These are phyloP conservation scores for Synergus itoensis DNA, from an alignment of 2,888 invertebrate genomes.

Conservation along the genomic window DNA sequence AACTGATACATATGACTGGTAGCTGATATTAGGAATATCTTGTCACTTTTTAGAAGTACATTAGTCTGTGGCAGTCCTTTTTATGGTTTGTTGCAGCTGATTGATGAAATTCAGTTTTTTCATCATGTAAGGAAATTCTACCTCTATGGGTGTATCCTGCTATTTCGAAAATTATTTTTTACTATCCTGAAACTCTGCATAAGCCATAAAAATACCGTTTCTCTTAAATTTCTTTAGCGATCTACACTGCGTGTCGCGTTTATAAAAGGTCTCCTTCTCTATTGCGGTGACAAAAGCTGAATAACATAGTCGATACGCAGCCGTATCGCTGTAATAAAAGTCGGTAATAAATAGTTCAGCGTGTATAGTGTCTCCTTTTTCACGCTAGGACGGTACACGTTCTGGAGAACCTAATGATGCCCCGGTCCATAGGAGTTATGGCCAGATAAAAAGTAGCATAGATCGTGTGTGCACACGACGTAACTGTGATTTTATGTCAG, in stretches of 20 bases:
- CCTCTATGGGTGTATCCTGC: no score
- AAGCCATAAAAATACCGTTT: neutral
- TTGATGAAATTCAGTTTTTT: neutral
- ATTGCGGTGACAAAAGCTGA: neutral
- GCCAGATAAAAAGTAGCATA: neutral
- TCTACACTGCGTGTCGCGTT: neutral
- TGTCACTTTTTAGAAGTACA: no score
- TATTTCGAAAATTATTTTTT: neutral
- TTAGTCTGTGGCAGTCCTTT: no score
- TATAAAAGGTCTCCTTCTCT: neutral
- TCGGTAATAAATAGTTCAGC: neutral
- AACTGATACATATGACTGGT: no score
- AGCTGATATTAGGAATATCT: no score
- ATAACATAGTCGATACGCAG: constrained; percentile 5
- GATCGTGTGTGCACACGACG: neutral
- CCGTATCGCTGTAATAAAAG: neutral
- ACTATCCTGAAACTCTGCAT: neutral
- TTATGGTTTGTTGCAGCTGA: neutral
- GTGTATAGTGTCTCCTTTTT: constrained; percentile 1
- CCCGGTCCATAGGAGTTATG: neutral
- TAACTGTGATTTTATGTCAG: neutral
- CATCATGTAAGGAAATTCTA: neutral
- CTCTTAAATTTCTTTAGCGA: neutral
- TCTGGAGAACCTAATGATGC: neutral
- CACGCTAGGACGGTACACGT: neutral